Evolutionary conservation across 2,888 invertebrate species (phyloP).

Genomic region (Rhagonycha lutea): DNA sequence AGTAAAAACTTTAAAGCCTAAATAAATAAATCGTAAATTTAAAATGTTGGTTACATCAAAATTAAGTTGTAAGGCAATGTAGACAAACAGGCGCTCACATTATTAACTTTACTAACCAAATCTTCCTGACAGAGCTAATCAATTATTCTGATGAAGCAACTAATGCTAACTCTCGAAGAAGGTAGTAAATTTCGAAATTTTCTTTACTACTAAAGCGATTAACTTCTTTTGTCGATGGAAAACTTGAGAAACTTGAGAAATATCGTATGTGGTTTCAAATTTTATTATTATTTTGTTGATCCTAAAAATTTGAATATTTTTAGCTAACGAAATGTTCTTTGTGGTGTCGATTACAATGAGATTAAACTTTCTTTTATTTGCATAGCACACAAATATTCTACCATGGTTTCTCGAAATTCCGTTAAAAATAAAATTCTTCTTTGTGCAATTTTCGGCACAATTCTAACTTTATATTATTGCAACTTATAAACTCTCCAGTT

Average conservation of each 20-base stretch:
- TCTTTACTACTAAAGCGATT: neutral
- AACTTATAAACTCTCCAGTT: neutral
- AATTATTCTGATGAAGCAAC: constrained; percentile 24
- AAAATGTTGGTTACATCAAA: constrained; percentile 4
- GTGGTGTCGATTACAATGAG: neutral
- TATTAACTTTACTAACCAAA: constrained; percentile 15
- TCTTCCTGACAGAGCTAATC: constrained; percentile 20
- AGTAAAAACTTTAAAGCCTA: neutral
- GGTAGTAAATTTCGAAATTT: neutral
- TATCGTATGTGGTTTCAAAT: neutral
- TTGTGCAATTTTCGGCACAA: neutral
- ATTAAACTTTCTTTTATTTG: neutral
- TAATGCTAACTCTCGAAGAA: constrained; percentile 1
- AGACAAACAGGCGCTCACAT: constrained; percentile 13
- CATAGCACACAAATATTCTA: neutral
- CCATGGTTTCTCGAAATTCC: neutral
- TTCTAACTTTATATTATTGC: neutral
- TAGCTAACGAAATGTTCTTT: neutral
- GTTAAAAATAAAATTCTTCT: neutral
- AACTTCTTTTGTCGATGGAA: neutral
- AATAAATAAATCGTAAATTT: neutral
- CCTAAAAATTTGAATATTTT: neutral
- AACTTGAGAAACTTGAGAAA: neutral
- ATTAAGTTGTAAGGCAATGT: constrained; percentile 16
- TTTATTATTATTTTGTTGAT: neutral